These are phyloP conservation scores for Bradypodion ventrale DNA, from an alignment of 2,797 vertebrate genomes.

Conservation along the genomic window DNA sequence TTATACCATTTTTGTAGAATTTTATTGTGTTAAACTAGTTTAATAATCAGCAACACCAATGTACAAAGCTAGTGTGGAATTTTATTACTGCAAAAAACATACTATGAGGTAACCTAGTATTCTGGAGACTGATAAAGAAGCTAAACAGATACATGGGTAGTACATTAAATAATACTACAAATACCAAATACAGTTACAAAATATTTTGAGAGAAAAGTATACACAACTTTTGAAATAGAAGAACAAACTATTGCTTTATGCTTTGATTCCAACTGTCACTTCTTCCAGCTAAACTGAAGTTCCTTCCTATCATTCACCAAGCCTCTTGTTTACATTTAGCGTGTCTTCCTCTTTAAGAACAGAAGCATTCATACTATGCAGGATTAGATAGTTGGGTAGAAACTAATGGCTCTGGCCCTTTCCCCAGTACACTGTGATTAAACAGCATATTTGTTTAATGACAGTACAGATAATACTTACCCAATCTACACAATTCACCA, in stretches of 20 bases:
- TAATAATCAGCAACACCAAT: neutral
- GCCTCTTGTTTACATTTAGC: neutral
- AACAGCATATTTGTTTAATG: neutral
- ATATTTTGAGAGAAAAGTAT: conserved; percentile 21
- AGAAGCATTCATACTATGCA: neutral
- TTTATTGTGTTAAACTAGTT: neutral
- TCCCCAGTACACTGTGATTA: neutral
- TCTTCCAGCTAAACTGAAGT: neutral
- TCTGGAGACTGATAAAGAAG: conserved; percentile 11
- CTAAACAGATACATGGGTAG: neutral
- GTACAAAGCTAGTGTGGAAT: neutral
- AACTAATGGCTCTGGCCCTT: neutral
- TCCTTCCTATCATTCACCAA: conserved; percentile 29
- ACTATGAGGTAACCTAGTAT: conserved; percentile 7
- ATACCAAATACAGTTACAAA: neutral
- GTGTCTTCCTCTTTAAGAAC: neutral
- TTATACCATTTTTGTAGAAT: too few relatives aligned
- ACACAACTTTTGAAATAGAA: neutral
- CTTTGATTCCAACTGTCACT: conserved; percentile 22
- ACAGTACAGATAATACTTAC: neutral
- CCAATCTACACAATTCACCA: neutral
- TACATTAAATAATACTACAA: conserved; percentile 9
- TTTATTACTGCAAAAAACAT: neutral
- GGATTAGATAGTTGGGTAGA: neutral
- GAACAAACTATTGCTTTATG: conserved; percentile 10